These are phyloP conservation scores for Dipodomys spectabilis DNA, from an alignment of 2,113 vertebrate genomes.

Conservation along the genomic window DNA sequence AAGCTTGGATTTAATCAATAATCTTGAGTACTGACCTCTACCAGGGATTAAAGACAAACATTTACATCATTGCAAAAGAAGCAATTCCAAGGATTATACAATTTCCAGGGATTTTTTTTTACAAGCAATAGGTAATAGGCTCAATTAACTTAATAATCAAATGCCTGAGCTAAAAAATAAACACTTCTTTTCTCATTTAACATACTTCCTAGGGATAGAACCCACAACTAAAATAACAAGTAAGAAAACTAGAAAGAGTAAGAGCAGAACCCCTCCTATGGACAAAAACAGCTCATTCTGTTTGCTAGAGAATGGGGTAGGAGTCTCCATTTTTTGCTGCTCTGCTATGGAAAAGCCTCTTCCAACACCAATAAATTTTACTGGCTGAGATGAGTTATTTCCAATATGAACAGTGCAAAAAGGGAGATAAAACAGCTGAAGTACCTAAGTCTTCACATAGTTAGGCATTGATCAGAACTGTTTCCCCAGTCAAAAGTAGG, in stretches of 20 bases:
- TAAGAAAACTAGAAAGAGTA: no score
- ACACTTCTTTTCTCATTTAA: no score
- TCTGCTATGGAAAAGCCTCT: conserved; percentile 7
- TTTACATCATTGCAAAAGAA: background rate
- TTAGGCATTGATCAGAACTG: background rate
- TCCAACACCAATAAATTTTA: background rate
- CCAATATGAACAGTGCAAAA: background rate
- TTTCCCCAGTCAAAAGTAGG: background rate
- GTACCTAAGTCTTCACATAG: background rate
- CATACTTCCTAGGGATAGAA: no score
- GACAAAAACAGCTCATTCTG: background rate
- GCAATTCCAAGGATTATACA: background rate
- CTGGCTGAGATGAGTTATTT: background rate
- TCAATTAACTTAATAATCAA: no score
- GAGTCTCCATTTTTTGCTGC: background rate
- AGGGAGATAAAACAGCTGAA: background rate
- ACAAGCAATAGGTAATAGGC: background rate
- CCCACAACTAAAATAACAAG: no score
- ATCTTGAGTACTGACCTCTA: no score
- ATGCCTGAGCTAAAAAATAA: no score
- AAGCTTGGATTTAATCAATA: background rate
- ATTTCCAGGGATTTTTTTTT: background rate
- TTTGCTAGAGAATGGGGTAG: background rate
- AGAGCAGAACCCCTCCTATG: no score
- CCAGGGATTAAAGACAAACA: conserved; percentile 8